Percentiles rank a stretch among this genome's conserved stretches.
Evolutionary conservation across 2,113 vertebrate genomes (phyloP).

Genomic region (Pteropus alecto): DNA sequence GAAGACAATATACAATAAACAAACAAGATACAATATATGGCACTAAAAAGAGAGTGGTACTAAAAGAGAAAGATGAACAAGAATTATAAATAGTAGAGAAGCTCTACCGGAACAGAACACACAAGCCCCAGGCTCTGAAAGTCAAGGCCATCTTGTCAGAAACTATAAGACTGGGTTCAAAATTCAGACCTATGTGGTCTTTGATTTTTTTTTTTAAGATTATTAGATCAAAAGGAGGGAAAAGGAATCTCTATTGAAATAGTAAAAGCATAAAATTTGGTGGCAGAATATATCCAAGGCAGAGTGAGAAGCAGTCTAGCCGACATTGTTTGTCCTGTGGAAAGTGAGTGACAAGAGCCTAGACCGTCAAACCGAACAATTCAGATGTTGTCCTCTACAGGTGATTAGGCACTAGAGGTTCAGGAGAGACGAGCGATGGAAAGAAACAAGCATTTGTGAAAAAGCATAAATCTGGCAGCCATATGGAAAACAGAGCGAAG

Average conservation of each 20-base stretch:
- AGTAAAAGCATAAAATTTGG: not conserved
- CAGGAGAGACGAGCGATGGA: not conserved
- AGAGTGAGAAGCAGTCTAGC: not conserved
- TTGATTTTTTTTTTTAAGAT: not conserved
- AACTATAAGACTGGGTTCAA: not conserved
- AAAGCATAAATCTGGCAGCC: not conserved
- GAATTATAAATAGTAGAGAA: not conserved
- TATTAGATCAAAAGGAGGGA: not conserved
- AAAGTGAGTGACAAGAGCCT: not conserved
- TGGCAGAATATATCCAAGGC: not conserved
- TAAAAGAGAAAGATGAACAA: not conserved
- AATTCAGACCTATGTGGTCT: not conserved
- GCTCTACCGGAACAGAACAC: not conserved
- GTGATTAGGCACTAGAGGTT: not conserved
- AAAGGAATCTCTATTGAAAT: conserved; percentile 9
- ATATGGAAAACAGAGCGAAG: not conserved
- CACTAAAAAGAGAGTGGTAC: not conserved
- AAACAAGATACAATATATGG: not conserved
- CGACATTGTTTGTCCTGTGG: not conserved
- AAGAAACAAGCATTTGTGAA: not conserved
- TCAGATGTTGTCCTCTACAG: not conserved
- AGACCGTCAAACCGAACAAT: not conserved
- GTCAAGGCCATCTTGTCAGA: not conserved
- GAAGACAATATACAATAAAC: not conserved
- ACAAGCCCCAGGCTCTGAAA: not conserved